Conservation (phyloP, 1,140 invertebrate species). For the Leptopilina boulardi region DNA sequence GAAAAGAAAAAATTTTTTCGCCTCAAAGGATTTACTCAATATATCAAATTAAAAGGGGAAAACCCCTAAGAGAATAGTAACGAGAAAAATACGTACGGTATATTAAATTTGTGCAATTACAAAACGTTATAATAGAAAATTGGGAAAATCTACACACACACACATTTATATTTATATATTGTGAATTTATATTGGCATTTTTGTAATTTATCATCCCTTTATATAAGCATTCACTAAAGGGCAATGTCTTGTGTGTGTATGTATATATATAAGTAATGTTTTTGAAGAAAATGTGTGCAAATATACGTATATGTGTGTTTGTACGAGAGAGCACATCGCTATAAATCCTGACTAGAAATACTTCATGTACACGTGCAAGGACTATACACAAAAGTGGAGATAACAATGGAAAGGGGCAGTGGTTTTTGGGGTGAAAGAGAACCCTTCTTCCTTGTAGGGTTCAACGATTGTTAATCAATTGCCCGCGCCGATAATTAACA, state of each 20-base stretch:
- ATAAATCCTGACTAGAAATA: constrained; percentile 29
- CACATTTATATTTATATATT: not conserved
- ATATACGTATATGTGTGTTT: not conserved
- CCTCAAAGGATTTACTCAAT: not conserved
- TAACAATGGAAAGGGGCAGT: constrained; percentile 32
- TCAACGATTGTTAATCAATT: constrained; percentile 30
- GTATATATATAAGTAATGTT: not conserved
- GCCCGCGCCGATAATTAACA: constrained; percentile 24
- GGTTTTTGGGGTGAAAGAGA: constrained; percentile 34
- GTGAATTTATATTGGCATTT: not conserved
- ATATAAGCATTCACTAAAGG: constrained; percentile 13
- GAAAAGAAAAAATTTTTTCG: not conserved
- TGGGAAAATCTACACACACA: not conserved
- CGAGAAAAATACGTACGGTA: too few relatives aligned
- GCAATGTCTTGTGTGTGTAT: not conserved
- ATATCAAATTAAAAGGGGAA: too few relatives aligned
- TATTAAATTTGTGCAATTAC: not conserved
- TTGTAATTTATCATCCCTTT: not conserved
- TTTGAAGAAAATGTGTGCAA: not conserved
- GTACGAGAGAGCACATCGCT: not conserved
- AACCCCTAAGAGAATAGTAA: too few relatives aligned
- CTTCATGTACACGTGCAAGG: constrained; percentile 35
- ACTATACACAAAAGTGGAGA: constrained; percentile 22
- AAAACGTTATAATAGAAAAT: not conserved
- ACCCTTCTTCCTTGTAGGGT: constrained; percentile 20